Evolutionary conservation across 1,140 invertebrate species (phyloP).

Genomic region (Triops longicaudatus): DNA sequence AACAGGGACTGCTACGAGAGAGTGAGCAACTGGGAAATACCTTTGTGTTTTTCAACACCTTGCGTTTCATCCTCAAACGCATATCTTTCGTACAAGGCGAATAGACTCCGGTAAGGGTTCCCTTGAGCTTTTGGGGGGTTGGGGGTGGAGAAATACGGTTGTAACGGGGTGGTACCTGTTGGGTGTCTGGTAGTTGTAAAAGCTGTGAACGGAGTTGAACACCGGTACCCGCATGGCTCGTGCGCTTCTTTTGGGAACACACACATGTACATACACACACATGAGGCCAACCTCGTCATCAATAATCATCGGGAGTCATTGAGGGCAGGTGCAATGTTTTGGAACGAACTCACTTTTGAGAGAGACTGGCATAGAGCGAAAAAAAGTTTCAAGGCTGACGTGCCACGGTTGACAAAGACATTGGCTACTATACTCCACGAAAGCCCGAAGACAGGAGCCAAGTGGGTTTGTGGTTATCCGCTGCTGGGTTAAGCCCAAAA

Average conservation of each 20-base stretch:
- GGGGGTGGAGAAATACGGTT: no score
- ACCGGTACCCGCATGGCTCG: conserved; percentile 13
- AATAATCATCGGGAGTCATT: conserved; percentile 15
- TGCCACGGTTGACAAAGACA: no score
- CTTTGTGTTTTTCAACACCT: not conserved
- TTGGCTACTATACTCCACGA: no score
- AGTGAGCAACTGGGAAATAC: not conserved
- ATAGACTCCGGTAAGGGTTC: no score
- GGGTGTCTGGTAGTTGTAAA: not conserved
- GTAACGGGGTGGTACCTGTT: not conserved
- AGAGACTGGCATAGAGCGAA: not conserved
- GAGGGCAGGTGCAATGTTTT: conserved; percentile 9
- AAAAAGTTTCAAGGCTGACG: not conserved
- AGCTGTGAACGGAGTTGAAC: conserved; percentile 4
- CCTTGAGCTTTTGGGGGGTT: no score
- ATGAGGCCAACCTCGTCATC: conserved; percentile 8
- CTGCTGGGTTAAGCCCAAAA: not conserved
- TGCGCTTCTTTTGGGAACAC: not conserved
- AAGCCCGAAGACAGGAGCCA: not conserved
- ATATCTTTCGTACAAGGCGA: not conserved
- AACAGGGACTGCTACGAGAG: no score
- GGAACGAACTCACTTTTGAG: not conserved
- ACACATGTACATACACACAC: not conserved
- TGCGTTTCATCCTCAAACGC: not conserved
- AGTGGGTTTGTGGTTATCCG: not conserved